Percentiles rank a stretch among this genome's conserved stretches.
Evolutionary conservation across 2,113 vertebrate species (phyloP).

Genomic region (Muntiacus muntjak): DNA sequence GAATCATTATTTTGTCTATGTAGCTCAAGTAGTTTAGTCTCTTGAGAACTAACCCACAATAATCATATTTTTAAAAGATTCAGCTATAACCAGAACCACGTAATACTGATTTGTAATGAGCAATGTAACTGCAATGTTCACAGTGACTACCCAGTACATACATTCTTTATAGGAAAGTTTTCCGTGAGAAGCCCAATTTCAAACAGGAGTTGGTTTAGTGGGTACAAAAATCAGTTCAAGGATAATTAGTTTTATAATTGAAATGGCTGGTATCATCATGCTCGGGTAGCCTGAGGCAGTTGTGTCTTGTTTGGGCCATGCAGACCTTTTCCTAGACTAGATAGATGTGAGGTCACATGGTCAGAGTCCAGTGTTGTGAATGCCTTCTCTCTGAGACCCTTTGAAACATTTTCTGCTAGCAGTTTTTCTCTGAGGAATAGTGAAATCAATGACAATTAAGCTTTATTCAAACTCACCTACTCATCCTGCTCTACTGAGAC

Average conservation of each 20-base stretch:
- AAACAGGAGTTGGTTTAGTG: background rate
- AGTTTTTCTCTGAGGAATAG: background rate
- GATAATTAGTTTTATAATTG: constrained; percentile 18
- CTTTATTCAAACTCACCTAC: background rate
- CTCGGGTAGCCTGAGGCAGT: background rate
- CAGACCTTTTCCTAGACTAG: background rate
- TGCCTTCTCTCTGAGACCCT: background rate
- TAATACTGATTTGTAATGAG: background rate
- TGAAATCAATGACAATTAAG: background rate
- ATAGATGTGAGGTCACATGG: background rate
- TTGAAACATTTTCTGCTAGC: background rate
- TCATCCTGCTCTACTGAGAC: background rate
- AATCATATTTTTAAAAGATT: background rate
- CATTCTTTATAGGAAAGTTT: background rate
- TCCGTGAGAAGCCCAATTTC: background rate
- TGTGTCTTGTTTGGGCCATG: background rate
- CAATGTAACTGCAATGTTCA: background rate
- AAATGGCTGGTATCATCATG: background rate
- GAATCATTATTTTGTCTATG: background rate
- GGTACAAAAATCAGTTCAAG: background rate
- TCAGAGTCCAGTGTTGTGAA: background rate
- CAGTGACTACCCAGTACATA: background rate
- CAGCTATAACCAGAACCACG: background rate
- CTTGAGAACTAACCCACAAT: background rate
- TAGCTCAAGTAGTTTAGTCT: background rate